Conservation (phyloP, 1,140 invertebrate genomes). For the Lamellibrachia luymesi region DNA sequence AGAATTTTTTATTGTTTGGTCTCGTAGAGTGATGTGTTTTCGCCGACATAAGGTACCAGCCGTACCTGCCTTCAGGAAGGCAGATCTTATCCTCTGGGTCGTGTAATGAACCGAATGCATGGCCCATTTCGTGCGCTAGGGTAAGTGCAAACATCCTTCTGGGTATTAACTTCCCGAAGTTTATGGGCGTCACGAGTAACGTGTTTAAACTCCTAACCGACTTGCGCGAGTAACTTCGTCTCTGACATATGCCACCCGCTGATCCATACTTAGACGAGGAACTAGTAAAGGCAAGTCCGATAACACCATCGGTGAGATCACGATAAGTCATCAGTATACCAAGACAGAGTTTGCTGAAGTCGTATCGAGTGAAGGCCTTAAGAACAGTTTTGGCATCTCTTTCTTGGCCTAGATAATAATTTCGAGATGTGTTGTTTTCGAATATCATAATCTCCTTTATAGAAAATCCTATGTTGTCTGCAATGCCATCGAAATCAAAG, state of each 20-base stretch:
- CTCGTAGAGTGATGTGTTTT: constrained; percentile 32
- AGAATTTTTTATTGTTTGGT: constrained; percentile 44
- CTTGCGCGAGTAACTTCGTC: not conserved
- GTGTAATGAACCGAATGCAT: constrained; percentile 47
- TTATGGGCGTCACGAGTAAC: not conserved
- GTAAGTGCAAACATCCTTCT: constrained; percentile 28
- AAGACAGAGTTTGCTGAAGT: constrained; percentile 39
- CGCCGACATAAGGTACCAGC: constrained; percentile 7
- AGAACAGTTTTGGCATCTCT: constrained; percentile 14
- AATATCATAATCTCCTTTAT: not conserved
- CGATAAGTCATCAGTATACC: constrained; percentile 42
- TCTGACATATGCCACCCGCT: not conserved
- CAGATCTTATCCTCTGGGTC: constrained; percentile 27
- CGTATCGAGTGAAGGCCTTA: constrained; percentile 38
- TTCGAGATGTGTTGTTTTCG: not conserved
- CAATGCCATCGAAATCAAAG: not conserved
- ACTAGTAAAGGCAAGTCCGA: constrained; percentile 43
- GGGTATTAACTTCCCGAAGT: not conserved
- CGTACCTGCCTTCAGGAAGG: not conserved
- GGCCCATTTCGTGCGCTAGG: constrained; percentile 46
- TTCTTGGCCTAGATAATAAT: not conserved
- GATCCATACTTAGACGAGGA: not conserved
- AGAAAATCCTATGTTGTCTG: not conserved
- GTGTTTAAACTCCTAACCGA: not conserved
- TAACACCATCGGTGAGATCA: constrained; percentile 37